phyloP scores from a whole-genome alignment of 2,797 vertebrate species.

The Peromyscus eremicus region DNA sequence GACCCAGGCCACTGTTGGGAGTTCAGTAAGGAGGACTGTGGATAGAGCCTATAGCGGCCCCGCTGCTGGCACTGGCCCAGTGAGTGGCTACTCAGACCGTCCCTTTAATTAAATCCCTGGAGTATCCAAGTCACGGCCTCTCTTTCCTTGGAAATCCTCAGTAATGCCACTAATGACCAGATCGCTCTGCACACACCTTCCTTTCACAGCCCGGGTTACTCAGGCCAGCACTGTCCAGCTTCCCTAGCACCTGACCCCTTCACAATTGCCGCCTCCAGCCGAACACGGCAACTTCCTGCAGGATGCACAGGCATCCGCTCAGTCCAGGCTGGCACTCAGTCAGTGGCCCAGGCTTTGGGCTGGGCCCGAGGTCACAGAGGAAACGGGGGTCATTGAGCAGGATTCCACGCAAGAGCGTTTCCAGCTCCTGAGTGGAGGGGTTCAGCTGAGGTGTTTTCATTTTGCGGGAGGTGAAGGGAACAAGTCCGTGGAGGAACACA shows the following conservation, averaged over 20 bases:
- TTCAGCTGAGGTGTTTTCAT: background rate
- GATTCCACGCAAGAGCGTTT: background rate
- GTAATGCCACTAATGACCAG: background rate
- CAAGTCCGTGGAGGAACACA: background rate
- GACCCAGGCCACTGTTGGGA: slow-evolving; percentile 29
- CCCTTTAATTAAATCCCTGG: slow-evolving; percentile 31
- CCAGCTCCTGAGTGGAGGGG: background rate
- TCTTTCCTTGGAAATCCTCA: slow-evolving; percentile 55
- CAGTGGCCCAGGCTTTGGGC: background rate
- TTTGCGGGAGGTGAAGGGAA: background rate
- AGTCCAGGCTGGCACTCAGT: background rate
- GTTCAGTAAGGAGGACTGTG: background rate
- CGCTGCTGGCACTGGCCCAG: background rate
- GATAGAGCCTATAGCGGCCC: background rate
- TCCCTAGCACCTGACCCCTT: background rate
- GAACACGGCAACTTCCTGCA: background rate
- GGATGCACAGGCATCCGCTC: slow-evolving; percentile 1
- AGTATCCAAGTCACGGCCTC: background rate
- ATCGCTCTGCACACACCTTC: background rate
- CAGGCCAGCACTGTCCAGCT: background rate
- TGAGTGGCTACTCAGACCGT: background rate
- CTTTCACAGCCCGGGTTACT: background rate
- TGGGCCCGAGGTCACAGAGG: slow-evolving; percentile 8
- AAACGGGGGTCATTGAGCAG: background rate
- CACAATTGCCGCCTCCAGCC: background rate